Conservation (phyloP, 2,113 vertebrate species). For the Rhynchomys soricoides region DNA sequence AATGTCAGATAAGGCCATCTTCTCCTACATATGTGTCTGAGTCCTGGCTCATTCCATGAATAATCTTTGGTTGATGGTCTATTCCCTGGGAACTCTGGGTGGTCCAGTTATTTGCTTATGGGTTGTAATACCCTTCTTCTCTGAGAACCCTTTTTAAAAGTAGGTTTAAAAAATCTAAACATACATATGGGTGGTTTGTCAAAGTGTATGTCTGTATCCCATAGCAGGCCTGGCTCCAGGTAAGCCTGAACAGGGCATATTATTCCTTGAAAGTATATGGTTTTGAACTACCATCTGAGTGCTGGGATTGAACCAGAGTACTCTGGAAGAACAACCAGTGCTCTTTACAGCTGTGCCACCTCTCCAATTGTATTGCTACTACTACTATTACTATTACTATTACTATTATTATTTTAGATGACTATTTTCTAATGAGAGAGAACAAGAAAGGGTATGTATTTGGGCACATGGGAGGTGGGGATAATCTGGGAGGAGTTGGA, state of each 20-base stretch:
- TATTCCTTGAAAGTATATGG: not conserved
- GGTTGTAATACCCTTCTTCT: no score
- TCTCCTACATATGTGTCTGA: no score
- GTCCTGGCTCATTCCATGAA: no score
- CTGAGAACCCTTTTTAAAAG: no score
- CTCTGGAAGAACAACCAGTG: not conserved
- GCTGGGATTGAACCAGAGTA: not conserved
- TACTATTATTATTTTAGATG: not conserved
- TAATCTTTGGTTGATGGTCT: no score
- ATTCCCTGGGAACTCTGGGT: no score
- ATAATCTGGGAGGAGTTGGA: not conserved
- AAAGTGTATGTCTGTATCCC: not conserved
- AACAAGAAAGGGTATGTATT: not conserved
- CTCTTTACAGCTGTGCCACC: not conserved
- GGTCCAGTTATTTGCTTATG: no score
- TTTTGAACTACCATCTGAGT: not conserved
- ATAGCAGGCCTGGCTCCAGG: not conserved
- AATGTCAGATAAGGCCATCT: no score
- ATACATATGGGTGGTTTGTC: not conserved
- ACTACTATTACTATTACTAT: no score
- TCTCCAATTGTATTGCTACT: not conserved
- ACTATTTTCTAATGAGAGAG: not conserved
- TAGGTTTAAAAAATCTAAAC: no score
- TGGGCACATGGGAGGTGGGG: fast-evolving
- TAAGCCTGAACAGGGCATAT: not conserved